These are phyloP conservation scores for Liolophura sinensis DNA, from an alignment of 1,140 invertebrate species.

Conservation along the genomic window DNA sequence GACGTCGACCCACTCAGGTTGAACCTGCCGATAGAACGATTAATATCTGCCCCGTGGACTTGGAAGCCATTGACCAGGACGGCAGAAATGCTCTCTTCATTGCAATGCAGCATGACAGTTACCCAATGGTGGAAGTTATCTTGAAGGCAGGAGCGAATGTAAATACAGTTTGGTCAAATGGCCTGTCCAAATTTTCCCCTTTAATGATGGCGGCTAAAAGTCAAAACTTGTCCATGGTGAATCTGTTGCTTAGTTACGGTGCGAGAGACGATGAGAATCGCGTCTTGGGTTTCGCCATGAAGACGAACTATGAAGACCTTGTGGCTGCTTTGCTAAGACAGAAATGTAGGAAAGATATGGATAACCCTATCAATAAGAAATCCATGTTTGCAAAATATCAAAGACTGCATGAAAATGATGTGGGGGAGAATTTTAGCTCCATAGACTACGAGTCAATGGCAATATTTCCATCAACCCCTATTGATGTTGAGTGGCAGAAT, in stretches of 20 bases:
- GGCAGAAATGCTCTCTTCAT: constrained; percentile 34
- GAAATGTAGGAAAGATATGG: constrained; percentile 33
- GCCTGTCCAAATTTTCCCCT: constrained; percentile 61
- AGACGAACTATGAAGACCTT: constrained; percentile 74
- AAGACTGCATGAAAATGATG: constrained; percentile 12
- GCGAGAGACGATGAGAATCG: constrained; percentile 85
- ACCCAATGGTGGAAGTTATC: constrained; percentile 73
- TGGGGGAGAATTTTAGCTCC: constrained; percentile 22
- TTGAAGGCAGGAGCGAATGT: constrained; percentile 70
- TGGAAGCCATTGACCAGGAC: constrained; percentile 23
- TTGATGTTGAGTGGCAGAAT: constrained; percentile 92
- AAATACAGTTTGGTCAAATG: constrained; percentile 52
- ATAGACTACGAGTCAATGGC: constrained; percentile 56
- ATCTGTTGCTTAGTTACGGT: constrained; percentile 81
- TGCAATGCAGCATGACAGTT: constrained; percentile 69
- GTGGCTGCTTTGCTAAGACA: constrained; percentile 64
- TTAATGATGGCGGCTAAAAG: constrained; percentile 77
- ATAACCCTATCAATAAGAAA: constrained; percentile 34
- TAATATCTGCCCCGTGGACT: constrained; percentile 19
- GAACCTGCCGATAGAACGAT: too few relatives aligned
- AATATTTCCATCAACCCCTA: constrained; percentile 82
- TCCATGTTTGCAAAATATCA: not conserved
- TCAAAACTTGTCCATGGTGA: constrained; percentile 65
- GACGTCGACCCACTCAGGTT: too few relatives aligned
- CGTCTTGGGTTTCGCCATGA: constrained; percentile 74